Evolutionary conservation across 2,797 vertebrate genomes (phyloP).

Genomic region (Anniella stebbinsi): DNA sequence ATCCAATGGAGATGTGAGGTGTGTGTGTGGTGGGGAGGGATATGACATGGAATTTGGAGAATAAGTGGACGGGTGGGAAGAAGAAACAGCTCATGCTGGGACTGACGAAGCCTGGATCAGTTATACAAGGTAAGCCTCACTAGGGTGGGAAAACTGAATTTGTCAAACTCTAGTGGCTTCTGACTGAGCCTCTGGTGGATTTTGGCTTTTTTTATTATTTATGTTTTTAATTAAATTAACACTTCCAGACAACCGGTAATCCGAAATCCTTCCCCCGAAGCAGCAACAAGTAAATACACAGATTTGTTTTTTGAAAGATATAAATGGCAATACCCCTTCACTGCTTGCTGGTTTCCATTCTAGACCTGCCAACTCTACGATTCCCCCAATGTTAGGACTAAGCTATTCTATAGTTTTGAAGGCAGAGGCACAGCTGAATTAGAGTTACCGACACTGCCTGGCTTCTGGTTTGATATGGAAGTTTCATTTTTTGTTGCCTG

Average conservation of each 20-base stretch:
- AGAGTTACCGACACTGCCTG: no score
- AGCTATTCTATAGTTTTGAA: neutral
- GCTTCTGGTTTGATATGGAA: neutral
- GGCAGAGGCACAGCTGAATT: neutral
- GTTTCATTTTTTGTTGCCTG: neutral
- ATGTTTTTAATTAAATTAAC: slow-evolving; percentile 73
- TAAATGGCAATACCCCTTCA: rapidly evolving
- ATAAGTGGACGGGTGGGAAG: rapidly evolving
- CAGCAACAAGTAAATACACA: slow-evolving; percentile 61
- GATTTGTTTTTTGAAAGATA: slow-evolving; percentile 6
- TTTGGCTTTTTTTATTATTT: no score
- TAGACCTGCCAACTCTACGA: neutral
- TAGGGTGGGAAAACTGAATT: neutral
- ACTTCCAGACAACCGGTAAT: slow-evolving; percentile 56
- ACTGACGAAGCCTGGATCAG: neutral
- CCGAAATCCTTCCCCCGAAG: slow-evolving; percentile 61
- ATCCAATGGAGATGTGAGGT: rapidly evolving
- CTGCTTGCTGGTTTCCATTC: neutral
- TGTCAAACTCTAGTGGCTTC: slow-evolving; percentile 22
- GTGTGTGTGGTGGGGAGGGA: neutral
- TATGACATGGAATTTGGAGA: neutral
- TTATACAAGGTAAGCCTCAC: slow-evolving; percentile 40
- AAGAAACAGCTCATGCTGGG: rapidly evolving
- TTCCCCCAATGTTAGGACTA: neutral
- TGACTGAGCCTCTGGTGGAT: slow-evolving; percentile 66